Conservation (phyloP, 2,113 vertebrate genomes). For the Amphiprion percula region DNA sequence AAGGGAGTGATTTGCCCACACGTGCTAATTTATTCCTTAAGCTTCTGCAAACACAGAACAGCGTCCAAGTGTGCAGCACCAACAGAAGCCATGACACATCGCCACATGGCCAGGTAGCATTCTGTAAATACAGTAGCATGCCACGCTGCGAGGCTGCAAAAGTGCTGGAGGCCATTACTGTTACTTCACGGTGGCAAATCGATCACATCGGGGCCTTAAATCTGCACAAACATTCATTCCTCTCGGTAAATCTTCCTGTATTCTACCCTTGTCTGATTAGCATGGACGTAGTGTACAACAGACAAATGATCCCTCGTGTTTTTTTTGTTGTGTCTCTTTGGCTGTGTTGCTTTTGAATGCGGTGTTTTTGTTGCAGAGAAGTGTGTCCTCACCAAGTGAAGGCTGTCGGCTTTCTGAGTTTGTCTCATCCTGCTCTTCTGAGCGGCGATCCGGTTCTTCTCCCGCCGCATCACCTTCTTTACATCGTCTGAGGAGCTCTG, state of each 20-base stretch:
- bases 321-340: too few relatives aligned
- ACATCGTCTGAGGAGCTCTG: slow-evolving; percentile 93
- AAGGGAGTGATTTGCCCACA: slow-evolving; percentile 78
- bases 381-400: slow-evolving; percentile 92
- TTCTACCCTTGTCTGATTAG: too few relatives aligned
- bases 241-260: too few relatives aligned
- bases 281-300: too few relatives aligned
- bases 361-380: not conserved
- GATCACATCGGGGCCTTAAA: not conserved
- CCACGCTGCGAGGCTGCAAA: not conserved
- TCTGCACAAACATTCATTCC: not conserved
- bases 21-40: slow-evolving; percentile 84
- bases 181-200: not conserved
- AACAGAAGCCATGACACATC: slow-evolving; percentile 86
- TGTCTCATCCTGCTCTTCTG: slow-evolving; percentile 98
- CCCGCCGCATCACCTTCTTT: slow-evolving; percentile 94
- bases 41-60: slow-evolving; percentile 77
- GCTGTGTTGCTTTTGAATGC: not conserved
- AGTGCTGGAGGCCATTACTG: not conserved
- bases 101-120: slow-evolving; percentile 82
- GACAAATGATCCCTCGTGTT: too few relatives aligned
- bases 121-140: slow-evolving; percentile 67
- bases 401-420: slow-evolving; percentile 95
- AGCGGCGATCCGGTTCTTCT: slow-evolving; percentile 97
- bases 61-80: slow-evolving; percentile 79